Evolutionary conservation across 2,888 invertebrate species (phyloP).

Genomic region (Omphaloscelis lunosa): DNA sequence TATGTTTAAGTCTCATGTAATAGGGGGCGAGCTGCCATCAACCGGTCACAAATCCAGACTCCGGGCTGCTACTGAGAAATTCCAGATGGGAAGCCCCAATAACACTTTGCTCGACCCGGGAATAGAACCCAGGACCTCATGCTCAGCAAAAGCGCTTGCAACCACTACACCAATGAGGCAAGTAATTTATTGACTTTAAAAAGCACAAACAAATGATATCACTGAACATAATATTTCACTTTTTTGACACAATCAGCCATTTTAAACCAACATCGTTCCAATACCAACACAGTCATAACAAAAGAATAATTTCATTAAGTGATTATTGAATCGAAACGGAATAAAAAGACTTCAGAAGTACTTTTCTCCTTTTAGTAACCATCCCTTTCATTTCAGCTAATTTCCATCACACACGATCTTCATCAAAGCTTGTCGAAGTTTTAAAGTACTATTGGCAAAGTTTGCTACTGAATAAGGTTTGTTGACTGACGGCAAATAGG

Average conservation of each 20-base stretch:
- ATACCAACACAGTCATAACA: constrained; percentile 11
- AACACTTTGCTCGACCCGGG: too few species aligned
- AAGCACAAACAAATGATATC: neutral
- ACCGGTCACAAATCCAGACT: too few species aligned
- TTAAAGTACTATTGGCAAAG: constrained; percentile 59
- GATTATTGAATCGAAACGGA: constrained; percentile 8
- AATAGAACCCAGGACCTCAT: too few species aligned
- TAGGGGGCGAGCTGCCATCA: too few species aligned
- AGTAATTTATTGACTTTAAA: too few species aligned
- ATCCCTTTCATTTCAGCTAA: constrained; percentile 32
- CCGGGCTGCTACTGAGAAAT: too few species aligned
- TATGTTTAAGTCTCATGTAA: too few species aligned
- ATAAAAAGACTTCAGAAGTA: constrained; percentile 7
- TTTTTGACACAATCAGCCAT: neutral
- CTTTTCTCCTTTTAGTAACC: constrained; percentile 24
- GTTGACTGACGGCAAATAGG: constrained; percentile 29
- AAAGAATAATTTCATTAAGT: constrained; percentile 15
- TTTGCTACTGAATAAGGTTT: constrained; percentile 48
- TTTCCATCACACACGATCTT: constrained; percentile 55
- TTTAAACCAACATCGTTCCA: neutral
- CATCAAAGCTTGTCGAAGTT: constrained; percentile 39
- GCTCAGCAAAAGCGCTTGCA: too few species aligned
- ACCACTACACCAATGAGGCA: too few species aligned
- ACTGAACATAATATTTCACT: neutral
- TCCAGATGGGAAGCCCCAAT: too few species aligned